phyloP scores from a whole-genome alignment of 2,113 vertebrate species.

The Varanus salvator region DNA sequence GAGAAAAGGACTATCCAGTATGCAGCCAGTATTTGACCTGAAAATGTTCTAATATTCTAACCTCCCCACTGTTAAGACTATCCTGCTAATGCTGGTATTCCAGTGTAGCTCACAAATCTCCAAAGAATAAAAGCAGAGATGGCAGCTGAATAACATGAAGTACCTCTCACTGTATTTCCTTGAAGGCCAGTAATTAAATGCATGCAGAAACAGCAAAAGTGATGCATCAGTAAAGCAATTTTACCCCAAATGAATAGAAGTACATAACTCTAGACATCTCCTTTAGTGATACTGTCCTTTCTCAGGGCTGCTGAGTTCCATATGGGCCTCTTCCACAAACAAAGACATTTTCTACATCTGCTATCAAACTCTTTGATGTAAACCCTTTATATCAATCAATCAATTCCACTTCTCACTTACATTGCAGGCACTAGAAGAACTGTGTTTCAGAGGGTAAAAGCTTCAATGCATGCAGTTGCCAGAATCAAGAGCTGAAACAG shows the following conservation, averaged over 20 bases:
- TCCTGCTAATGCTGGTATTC: not conserved
- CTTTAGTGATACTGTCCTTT: not conserved
- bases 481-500: not conserved
- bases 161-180: not conserved
- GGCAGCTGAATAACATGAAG: not conserved
- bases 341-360: not conserved
- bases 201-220: not conserved
- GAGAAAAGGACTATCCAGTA: not conserved
- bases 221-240: not conserved
- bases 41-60: not conserved
- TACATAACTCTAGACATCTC: not conserved
- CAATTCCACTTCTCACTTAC: not conserved
- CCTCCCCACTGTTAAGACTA: not conserved
- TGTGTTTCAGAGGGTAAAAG: not conserved
- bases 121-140: not conserved
- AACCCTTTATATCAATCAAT: not conserved
- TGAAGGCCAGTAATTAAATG: not conserved
- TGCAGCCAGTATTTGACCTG: not conserved
- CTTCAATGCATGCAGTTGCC: not conserved
- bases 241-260: not conserved
- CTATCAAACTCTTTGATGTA: not conserved
- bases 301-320: not conserved
- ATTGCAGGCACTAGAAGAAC: not conserved
- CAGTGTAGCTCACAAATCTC: not conserved
- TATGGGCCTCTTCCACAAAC: not conserved